phyloP scores from a whole-genome alignment of 2,888 invertebrate species.

The Drosophila paracracens region DNA sequence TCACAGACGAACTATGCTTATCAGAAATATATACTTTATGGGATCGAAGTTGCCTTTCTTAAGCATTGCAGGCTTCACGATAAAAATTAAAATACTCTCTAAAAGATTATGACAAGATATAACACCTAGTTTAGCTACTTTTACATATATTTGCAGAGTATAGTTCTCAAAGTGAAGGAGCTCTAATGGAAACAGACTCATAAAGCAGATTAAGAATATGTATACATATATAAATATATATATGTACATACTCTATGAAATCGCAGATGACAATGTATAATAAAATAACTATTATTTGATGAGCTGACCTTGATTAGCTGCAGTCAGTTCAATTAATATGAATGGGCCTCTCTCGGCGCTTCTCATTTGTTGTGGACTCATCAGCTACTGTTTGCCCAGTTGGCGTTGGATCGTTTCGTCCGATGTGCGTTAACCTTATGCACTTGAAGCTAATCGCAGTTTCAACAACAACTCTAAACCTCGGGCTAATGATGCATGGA shows the following conservation, averaged over 20 bases:
- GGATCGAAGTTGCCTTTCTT: accelerated
- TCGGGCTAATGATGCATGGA: slow-evolving; percentile 68
- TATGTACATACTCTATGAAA: neutral
- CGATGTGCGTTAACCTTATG: slow-evolving; percentile 12
- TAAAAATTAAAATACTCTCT: no score
- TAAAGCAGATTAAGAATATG: neutral
- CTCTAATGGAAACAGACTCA: neutral
- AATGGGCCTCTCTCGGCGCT: slow-evolving; percentile 13
- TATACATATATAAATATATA: neutral
- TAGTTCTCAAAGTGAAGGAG: no score
- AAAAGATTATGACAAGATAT: no score
- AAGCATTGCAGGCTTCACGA: no score
- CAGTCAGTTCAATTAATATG: neutral
- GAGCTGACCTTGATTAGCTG: neutral
- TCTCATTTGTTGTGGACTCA: slow-evolving; percentile 14
- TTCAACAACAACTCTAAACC: slow-evolving; percentile 36
- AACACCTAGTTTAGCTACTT: no score
- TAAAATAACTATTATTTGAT: neutral
- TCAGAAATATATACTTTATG: neutral
- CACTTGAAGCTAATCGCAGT: slow-evolving; percentile 21
- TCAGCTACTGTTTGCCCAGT: slow-evolving; percentile 42
- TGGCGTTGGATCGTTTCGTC: slow-evolving; percentile 21
- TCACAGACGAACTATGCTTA: neutral
- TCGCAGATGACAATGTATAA: neutral
- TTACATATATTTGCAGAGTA: no score